A percentile compares a stretch with the other conserved stretches of the same genome.
These are phyloP conservation scores for Acanthochromis polyacanthus DNA, from an alignment of 2,113 vertebrate species.

Conservation along the genomic window DNA sequence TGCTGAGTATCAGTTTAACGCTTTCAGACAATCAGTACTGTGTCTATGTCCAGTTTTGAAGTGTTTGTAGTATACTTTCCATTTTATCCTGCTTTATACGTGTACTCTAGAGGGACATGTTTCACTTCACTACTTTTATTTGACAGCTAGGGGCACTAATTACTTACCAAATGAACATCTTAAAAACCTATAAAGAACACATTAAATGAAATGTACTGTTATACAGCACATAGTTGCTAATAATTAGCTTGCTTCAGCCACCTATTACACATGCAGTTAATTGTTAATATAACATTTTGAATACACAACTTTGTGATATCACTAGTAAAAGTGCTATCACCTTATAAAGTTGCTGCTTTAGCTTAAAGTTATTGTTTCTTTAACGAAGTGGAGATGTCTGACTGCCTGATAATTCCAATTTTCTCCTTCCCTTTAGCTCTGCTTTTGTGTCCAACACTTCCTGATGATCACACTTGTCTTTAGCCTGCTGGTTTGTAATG, in stretches of 20 bases:
- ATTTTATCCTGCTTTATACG: neutral
- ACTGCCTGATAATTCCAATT: no score
- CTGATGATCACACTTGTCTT: neutral
- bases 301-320: no score
- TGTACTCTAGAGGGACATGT: neutral
- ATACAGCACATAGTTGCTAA: neutral
- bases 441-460: neutral
- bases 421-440: neutral
- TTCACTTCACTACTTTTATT: neutral
- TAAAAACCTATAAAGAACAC: neutral
- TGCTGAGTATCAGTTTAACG: neutral
- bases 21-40: neutral
- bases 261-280: neutral
- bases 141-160: neutral
- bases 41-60: neutral
- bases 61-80: conserved; percentile 4
- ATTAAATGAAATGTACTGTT: neutral
- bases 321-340: no score
- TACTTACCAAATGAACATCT: neutral
- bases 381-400: no score
- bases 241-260: neutral
- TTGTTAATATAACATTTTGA: no score
- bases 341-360: no score
- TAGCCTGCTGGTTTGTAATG: neutral
- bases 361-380: no score